Evolutionary conservation across 2,113 vertebrate species (phyloP).

Genomic region (Limanda limanda): DNA sequence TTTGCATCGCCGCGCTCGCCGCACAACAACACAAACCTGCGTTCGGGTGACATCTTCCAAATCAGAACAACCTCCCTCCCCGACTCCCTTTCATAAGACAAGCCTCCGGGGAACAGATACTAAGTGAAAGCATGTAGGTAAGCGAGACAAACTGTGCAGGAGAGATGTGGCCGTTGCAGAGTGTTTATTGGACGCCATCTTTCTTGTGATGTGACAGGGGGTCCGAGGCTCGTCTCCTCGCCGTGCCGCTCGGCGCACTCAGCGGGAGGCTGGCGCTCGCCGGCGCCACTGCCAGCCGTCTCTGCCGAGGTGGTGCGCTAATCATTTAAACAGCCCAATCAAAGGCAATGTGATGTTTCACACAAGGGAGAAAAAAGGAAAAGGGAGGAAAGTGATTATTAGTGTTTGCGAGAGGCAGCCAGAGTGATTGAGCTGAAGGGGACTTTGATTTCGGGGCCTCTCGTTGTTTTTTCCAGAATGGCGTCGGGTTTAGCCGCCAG

Average conservation of each 20-base stretch:
- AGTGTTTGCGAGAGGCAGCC: slow-evolving; percentile 82
- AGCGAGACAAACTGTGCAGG: slow-evolving; percentile 59
- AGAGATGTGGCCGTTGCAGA: slow-evolving; percentile 60
- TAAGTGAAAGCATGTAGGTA: slow-evolving; percentile 74
- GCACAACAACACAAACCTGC: slow-evolving; percentile 56
- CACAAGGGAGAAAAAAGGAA: slow-evolving; percentile 76
- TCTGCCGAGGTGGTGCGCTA: slow-evolving; percentile 80
- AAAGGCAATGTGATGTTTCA: slow-evolving; percentile 84
- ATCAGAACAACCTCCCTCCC: slow-evolving; percentile 47
- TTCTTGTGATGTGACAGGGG: slow-evolving; percentile 81
- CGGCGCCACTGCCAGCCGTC: slow-evolving; percentile 70
- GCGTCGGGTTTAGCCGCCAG: slow-evolving; percentile 73
- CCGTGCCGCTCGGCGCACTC: slow-evolving; percentile 62
- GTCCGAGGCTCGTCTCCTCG: slow-evolving; percentile 74
- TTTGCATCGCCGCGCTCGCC: slow-evolving; percentile 44
- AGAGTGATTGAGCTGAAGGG: slow-evolving; percentile 81
- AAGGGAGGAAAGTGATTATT: slow-evolving; percentile 82
- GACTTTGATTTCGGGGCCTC: slow-evolving; percentile 83
- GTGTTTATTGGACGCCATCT: slow-evolving; percentile 72
- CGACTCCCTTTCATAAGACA: slow-evolving; percentile 40
- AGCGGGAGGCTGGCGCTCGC: slow-evolving; percentile 74
- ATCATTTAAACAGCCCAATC: slow-evolving; percentile 88
- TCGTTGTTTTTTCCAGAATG: slow-evolving; percentile 69
- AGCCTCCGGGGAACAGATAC: slow-evolving; percentile 67
- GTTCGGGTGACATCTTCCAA: slow-evolving; percentile 56